These are phyloP conservation scores for Diaphora mendica DNA, from an alignment of 2,888 invertebrate species.

Conservation along the genomic window DNA sequence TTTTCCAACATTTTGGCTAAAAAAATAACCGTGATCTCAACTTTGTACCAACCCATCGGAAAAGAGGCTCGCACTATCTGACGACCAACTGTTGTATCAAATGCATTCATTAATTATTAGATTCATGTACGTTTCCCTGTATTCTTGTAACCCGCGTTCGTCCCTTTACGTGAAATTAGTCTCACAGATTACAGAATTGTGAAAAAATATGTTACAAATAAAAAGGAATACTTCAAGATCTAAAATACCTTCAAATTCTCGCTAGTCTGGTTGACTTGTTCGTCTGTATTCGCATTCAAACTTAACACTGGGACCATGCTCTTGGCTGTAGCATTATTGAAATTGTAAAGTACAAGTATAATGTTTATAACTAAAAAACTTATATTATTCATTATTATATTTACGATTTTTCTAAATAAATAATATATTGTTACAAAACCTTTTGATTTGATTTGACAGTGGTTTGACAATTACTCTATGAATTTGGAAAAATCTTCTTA, in stretches of 20 bases:
- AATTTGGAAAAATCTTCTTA: not conserved
- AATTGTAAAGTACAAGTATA: slow-evolving; percentile 24
- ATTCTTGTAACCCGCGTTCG: too few species aligned
- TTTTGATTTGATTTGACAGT: slow-evolving; percentile 25
- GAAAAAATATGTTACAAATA: too few species aligned
- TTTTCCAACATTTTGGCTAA: too few species aligned
- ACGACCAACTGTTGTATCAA: too few species aligned
- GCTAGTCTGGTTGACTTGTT: slow-evolving; percentile 30
- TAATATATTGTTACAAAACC: slow-evolving; percentile 22
- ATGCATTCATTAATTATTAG: too few species aligned
- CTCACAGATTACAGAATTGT: too few species aligned
- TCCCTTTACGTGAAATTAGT: too few species aligned
- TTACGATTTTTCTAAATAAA: slow-evolving; percentile 33
- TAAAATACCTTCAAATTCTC: slow-evolving; percentile 44
- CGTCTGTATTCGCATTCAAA: slow-evolving; percentile 46
- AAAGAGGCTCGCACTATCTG: too few species aligned
- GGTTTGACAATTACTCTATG: slow-evolving; percentile 23
- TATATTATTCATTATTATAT: slow-evolving; percentile 45
- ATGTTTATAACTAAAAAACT: slow-evolving; percentile 30
- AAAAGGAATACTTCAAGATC: not conserved
- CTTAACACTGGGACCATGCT: slow-evolving; percentile 62
- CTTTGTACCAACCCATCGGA: too few species aligned
- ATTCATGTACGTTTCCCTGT: too few species aligned
- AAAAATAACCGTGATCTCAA: too few species aligned
- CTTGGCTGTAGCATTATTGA: slow-evolving; percentile 35